Base-by-base conservation (phyloP, 1,140 invertebrate species). In the Aporrectodea caliginosa region DNA sequence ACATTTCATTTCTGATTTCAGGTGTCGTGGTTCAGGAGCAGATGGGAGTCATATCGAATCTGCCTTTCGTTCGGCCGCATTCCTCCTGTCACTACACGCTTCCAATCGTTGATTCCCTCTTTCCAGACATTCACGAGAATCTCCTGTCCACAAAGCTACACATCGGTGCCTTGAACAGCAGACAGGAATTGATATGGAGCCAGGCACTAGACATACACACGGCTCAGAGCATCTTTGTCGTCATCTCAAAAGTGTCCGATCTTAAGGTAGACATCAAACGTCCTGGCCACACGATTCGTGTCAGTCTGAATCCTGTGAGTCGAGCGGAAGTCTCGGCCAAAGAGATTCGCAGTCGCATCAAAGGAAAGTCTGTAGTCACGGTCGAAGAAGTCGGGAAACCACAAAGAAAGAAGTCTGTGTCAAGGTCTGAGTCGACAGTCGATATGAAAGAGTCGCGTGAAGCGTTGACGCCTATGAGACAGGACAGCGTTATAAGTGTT, bases 281-380 rank as follows among this genome's bases (percentile, higher is more conserved):
- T 35, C 84, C 88, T 43, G 90, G 90, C 76, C 90, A 91, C 79
- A 91, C 91, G 1, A 90, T 88, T 58, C 87, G 90, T 79, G 87
- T 93, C 27, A 89, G 85, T 43, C 87, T 93, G 35, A 91, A 92
- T 81, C 91, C 92, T 14, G 91, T 92, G 34, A 93, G 90, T 78
- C 85, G 91, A 83, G 89, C 91, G 1, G 92, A 93, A 87, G 90
- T 93, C 14, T 92, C 91, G 14, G 92, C 92, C 2, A 90, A 90
- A 79, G 93, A 93, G 82, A 92, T 94, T 35, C 88, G 92, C 82
- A 91, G 90, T 78, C 85, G 92, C 75, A 87, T 92, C 6, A 84
- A 82, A 72, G 82, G 83, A 14, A 73, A 78, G n/a, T 80, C 83
- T 34, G 77, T 78, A 14, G 78, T 78, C 14, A 79, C 69, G 14